Conservation (phyloP, 1,140 invertebrate species). For the Brachionus calyciflorus region DNA sequence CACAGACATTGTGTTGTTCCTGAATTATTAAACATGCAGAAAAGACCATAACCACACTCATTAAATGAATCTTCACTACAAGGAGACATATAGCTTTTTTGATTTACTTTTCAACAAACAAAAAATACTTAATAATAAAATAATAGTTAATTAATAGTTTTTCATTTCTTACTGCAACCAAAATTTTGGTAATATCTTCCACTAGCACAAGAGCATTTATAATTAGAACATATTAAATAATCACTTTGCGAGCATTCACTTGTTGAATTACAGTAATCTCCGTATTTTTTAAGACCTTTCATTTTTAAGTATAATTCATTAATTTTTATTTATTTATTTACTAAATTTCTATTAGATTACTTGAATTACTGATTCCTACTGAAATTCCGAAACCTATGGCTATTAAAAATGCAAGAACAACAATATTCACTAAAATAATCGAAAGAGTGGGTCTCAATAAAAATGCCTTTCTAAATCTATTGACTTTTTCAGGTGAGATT, state of each 20-base stretch:
- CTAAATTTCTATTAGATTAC: background rate
- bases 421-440: background rate
- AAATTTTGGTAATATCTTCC: background rate
- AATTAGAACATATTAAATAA: too few species aligned
- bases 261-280: too few species aligned
- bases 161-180: too few species aligned
- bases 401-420: background rate
- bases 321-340: too few species aligned
- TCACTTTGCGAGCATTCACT: too few species aligned
- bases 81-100: background rate
- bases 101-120: slow-evolving; percentile 6
- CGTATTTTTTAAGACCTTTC: too few species aligned
- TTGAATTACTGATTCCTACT: background rate
- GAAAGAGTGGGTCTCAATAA: background rate
- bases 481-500: background rate
- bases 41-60: background rate
- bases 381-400: background rate
- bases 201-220: too few species aligned
- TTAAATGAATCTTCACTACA: background rate
- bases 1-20: background rate
- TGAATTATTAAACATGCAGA: background rate
- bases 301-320: background rate
- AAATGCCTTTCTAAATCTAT: background rate
- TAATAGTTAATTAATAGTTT: too few species aligned
- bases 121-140: too few species aligned